Conservation (phyloP, 1,140 invertebrate genomes). For the Temnothorax longispinosus region DNA sequence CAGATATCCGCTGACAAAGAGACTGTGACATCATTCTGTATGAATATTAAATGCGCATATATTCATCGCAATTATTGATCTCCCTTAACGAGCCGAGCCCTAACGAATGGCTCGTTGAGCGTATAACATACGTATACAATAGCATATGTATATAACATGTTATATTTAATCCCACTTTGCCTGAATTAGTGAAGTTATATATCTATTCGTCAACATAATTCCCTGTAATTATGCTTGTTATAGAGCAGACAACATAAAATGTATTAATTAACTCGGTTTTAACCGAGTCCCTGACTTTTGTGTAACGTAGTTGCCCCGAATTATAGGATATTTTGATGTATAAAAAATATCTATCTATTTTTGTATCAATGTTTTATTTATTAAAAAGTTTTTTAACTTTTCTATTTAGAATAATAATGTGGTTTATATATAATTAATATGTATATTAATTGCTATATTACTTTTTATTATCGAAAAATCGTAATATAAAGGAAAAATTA, state of each 20-base stretch:
- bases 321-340: background rate
- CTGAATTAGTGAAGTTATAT: constrained; percentile 22
- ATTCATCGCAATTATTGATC: constrained; percentile 46
- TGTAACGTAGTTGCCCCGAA: background rate
- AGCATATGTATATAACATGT: background rate
- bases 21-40: constrained; percentile 26
- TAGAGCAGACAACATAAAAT: background rate
- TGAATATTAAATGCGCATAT: constrained; percentile 42
- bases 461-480: background rate
- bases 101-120: constrained; percentile 27
- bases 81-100: constrained; percentile 12
- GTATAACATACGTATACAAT: background rate
- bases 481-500: background rate
- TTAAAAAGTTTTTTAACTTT: background rate
- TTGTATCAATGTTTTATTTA: background rate
- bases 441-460: background rate
- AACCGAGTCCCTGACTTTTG: background rate
- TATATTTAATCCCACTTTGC: constrained; percentile 46
- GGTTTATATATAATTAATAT: background rate
- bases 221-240: constrained; percentile 33
- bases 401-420: constrained; percentile 2
- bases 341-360: background rate
- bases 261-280: constrained; percentile 21
- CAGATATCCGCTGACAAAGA: constrained; percentile 30
- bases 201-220: constrained; percentile 27